A percentile compares a stretch with the other conserved stretches of the same genome.
phyloP scores from a whole-genome alignment of 2,113 vertebrate genomes.

The Mustela nigripes region DNA sequence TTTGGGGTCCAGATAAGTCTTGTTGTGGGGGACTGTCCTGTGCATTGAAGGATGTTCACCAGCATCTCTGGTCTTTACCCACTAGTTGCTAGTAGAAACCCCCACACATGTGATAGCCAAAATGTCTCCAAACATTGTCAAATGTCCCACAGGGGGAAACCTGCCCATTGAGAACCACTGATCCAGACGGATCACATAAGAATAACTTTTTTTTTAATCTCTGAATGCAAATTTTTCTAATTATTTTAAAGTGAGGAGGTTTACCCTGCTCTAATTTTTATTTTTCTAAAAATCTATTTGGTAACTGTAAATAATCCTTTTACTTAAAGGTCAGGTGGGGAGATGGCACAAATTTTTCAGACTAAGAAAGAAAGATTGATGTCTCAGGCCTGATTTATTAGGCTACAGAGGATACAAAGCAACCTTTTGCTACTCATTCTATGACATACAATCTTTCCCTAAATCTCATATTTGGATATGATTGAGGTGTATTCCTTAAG shows the following conservation, averaged over 20 bases:
- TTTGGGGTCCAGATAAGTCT: neutral
- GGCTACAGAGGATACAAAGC: neutral
- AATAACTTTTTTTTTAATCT: neutral
- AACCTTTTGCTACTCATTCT: neutral
- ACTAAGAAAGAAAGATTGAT: constrained; percentile 20
- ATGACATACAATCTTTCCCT: neutral
- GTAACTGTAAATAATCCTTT: neutral
- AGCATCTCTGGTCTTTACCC: neutral
- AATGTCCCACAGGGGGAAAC: neutral
- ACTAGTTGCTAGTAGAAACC: neutral
- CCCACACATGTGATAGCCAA: neutral
- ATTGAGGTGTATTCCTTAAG: neutral
- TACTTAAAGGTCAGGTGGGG: neutral
- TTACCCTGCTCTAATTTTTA: neutral
- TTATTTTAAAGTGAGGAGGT: constrained; percentile 25
- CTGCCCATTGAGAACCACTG: neutral
- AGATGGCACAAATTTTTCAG: neutral
- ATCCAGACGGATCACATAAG: neutral
- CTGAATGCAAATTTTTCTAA: neutral
- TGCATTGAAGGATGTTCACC: neutral
- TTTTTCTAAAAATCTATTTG: constrained; percentile 21
- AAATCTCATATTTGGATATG: neutral
- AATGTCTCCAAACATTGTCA: neutral
- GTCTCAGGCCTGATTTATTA: neutral
- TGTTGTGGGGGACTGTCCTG: neutral